Conservation (phyloP, 2,888 invertebrate species). For the Nemoura dubitans region DNA sequence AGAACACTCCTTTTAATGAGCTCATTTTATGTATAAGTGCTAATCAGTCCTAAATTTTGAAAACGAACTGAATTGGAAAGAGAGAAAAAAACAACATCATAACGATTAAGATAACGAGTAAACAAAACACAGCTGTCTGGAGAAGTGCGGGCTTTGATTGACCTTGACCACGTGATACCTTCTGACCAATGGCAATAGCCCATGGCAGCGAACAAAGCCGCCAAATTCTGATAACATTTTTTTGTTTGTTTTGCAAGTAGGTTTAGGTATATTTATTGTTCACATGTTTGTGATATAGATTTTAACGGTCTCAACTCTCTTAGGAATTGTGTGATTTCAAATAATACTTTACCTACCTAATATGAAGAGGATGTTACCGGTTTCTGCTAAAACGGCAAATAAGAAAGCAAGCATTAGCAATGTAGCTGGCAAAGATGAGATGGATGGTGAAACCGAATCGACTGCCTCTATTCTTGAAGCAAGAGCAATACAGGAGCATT, state of each 20-base stretch:
- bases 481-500: background rate
- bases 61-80: background rate
- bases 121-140: constrained; percentile 10
- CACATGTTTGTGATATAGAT: background rate
- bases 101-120: background rate
- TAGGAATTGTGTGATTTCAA: background rate
- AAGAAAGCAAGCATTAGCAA: background rate
- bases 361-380: background rate
- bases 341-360: background rate
- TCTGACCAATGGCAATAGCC: background rate
- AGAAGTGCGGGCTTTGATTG: background rate
- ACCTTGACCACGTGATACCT: background rate
- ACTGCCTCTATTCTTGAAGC: background rate
- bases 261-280: background rate
- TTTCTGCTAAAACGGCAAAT: background rate
- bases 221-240: background rate
- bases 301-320: background rate
- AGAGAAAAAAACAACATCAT: background rate
- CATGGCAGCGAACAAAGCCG: background rate
- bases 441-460: background rate
- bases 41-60: constrained; percentile 2
- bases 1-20: constrained; percentile 78
- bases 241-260: no score
- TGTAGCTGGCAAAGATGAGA: background rate
- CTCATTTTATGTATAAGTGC: constrained; percentile 53